Evolutionary conservation across 2,797 vertebrate genomes (phyloP), one percentile per base, ranked within the genome.

Genomic region (Cirrhinus molitorella): DNA sequence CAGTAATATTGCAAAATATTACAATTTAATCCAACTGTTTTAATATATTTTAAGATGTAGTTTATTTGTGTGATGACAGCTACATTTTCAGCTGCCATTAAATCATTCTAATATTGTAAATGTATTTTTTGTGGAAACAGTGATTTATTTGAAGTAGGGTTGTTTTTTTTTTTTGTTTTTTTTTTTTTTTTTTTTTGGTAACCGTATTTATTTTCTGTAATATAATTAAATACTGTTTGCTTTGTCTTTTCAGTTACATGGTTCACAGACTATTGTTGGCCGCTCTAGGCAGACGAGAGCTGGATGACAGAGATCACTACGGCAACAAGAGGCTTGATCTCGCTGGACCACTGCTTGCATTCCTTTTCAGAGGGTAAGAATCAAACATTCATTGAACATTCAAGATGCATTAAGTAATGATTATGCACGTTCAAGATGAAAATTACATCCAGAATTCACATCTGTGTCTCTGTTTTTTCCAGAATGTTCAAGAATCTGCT

Each of bases 401-500:
- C 16, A 43, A 67, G 4, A 66, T 23, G 19, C 63, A 3, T 34
- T n/a, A 37, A 68, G 68, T 34, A n/a, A 21, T 75, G 17, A 1
- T 82, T 66, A 0, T 19, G n/a, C 3, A 37, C 66, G n/a, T 67
- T 78, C 12, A 31, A n/a, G 8, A 45, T 57, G 8, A 47, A 65
- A 21, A 37, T 63, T 3, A 19, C 11, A 19, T 61, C 11, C 43
- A 14, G 31, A 43, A 7, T 55, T 10, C 0, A 72, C 3, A 28
- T n/a, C 19, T 6, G 16, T 45, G 6, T n/a, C 28, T 17, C 23
- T 19, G 31, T 85, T 70, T 89, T 86, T 77, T 57, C 34, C 92
- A 99, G 98, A 47, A 99, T 99, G 98, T 99, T 99, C 89, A 99
- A 99, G 92, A 99, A 99, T 91, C 95, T 99, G 89, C 93, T 99